These are phyloP conservation scores for Sebastes jordani DNA, from an alignment of 2,797 vertebrate species.

Conservation along the genomic window DNA sequence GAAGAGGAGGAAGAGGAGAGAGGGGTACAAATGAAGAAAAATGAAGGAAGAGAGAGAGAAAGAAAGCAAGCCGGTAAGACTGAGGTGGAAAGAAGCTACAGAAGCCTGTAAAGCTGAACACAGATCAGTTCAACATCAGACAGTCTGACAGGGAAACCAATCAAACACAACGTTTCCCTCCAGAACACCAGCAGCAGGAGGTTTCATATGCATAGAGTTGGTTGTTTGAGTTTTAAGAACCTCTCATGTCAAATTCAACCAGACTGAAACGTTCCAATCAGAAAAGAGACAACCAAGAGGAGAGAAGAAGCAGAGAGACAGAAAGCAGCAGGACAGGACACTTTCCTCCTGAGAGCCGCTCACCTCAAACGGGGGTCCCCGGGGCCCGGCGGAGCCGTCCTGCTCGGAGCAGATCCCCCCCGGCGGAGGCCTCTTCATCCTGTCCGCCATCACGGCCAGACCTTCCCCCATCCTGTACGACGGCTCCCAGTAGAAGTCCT, in stretches of 20 bases:
- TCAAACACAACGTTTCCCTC: no score
- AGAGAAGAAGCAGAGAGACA: not conserved
- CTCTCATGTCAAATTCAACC: not conserved
- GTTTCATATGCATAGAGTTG: no score
- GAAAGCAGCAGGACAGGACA: not conserved
- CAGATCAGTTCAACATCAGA: no score
- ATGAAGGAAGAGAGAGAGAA: constrained; percentile 20
- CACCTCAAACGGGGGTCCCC: constrained; percentile 91
- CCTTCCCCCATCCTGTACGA: constrained; percentile 87
- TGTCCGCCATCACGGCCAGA: constrained; percentile 82
- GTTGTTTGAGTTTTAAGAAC: not conserved
- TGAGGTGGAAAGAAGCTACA: constrained; percentile 18
- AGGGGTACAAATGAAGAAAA: not conserved
- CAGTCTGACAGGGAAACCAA: no score
- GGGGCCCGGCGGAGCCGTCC: constrained; percentile 77
- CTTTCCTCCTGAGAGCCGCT: constrained; percentile 9
- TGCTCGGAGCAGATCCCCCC: constrained; percentile 89
- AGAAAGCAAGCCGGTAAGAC: constrained; percentile 49
- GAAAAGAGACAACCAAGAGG: not conserved
- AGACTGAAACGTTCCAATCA: not conserved
- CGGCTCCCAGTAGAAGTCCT: constrained; percentile 95
- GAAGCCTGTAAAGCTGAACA: not conserved
- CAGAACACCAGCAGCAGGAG: no score
- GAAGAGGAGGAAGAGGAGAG: constrained; percentile 10
- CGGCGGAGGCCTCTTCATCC: constrained; percentile 87